Percentiles rank a stretch among this genome's conserved stretches.
phyloP scores from a whole-genome alignment of 1,140 invertebrate species.

The Nebria ingens region DNA sequence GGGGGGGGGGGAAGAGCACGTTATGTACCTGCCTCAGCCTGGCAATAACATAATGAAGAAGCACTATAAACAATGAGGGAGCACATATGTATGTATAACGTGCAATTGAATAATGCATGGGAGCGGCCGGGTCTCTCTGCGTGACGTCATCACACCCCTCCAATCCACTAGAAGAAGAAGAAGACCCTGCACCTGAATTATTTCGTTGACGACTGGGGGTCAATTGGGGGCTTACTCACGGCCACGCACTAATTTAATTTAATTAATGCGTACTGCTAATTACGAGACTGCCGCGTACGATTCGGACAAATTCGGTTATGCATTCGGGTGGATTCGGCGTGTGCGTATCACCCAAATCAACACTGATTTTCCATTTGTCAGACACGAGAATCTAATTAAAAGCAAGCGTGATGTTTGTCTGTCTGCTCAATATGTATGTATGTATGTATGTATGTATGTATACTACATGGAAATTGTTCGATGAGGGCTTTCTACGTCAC shows the following conservation, averaged over 20 bases:
- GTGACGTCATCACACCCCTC: not conserved
- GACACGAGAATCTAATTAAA: constrained; percentile 42
- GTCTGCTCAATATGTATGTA: too few species aligned
- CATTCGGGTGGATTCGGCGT: too few species aligned
- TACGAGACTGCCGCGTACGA: not conserved
- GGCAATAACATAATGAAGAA: constrained; percentile 5
- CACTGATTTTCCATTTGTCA: constrained; percentile 43
- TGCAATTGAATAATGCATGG: constrained; percentile 9
- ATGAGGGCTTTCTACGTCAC: too few species aligned
- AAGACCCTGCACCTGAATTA: too few species aligned
- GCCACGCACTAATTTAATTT: not conserved
- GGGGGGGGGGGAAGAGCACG: not conserved
- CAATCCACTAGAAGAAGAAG: not conserved
- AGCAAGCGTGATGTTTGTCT: not conserved
- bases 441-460: too few species aligned
- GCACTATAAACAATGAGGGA: constrained; percentile 8
- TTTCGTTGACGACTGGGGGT: too few species aligned
- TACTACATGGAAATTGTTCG: too few species aligned
- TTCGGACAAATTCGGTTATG: too few species aligned
- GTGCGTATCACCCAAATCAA: constrained; percentile 37
- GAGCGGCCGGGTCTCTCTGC: not conserved
- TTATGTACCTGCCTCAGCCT: too few species aligned
- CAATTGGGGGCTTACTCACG: too few species aligned
- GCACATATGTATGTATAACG: not conserved
- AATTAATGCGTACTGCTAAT: not conserved